Conservation (phyloP, 2,797 vertebrate genomes). For the Lepilemur septentrionalis region DNA sequence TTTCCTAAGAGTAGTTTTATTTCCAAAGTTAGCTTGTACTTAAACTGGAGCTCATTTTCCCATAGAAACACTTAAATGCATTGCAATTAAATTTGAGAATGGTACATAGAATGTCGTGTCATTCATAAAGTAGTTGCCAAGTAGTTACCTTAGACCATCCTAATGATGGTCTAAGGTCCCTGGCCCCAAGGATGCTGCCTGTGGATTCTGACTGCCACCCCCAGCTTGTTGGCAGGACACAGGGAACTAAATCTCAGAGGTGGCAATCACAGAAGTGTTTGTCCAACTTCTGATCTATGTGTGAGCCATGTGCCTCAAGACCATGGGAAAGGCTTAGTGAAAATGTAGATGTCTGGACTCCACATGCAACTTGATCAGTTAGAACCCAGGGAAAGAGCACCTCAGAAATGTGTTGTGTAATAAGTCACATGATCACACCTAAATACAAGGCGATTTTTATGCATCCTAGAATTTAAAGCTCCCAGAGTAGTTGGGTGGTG, state of each 20-base stretch:
- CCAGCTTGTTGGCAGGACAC: background rate
- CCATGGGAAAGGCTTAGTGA: background rate
- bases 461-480: background rate
- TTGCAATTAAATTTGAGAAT: background rate
- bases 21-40: background rate
- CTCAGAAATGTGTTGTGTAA: background rate
- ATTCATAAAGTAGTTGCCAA: background rate
- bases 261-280: background rate
- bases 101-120: background rate
- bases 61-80: background rate
- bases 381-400: background rate
- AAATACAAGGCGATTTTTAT: background rate
- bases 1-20: slow-evolving; percentile 5
- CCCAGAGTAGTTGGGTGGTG: background rate
- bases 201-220: background rate
- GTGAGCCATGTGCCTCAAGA: background rate
- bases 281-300: background rate
- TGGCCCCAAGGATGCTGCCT: background rate
- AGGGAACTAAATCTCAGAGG: background rate
- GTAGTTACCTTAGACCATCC: background rate
- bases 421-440: background rate
- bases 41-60: background rate
- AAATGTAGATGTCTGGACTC: background rate
- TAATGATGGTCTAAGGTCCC: background rate
- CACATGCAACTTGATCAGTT: background rate